Evolutionary conservation across 2,888 invertebrate genomes (phyloP), one percentile per base, ranked within the genome.

Genomic region (Rhamphomyia laevipes): DNA sequence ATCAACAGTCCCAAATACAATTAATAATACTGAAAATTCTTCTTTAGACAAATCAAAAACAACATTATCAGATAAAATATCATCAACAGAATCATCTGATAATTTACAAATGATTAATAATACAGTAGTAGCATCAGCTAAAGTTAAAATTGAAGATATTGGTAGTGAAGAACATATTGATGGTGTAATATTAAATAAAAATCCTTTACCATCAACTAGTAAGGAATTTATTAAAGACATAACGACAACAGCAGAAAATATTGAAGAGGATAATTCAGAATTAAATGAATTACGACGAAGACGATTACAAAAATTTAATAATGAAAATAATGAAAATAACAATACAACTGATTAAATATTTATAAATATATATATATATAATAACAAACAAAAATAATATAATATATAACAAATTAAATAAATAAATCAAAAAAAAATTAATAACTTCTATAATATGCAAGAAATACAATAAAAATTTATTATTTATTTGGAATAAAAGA

Each of bases 281-380:
- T 75, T 82, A 33, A 80, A 78, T 61, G 85, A 87, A 64, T 73
- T 87, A 49, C 76, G 87, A 67, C 80, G 82, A 72, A 77, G 86
- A 65, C 78, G 87, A 70, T 74, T 88, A 67, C 81, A 84, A 71
- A 84, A 84, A 72, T 87, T 86, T 55, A 56, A 67, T 13, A 61
- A 67, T 46, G 65, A 63, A 50, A 50, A 9, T 27, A 21, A 21
- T 21, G 23, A 27, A 27, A 27, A 27, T 27, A 27, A 27, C 9
- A 27, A 5, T 7, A 27, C 23, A 27, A 27, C 7, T 27, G 23
- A 27, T 27, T 27, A 27, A 27, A 27, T 27, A 27, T 27, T 27
- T 27, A 27, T 27, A 27, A 2, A 27, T 6, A 27, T 27, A 27
- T 9, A 27, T 6, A 27, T 7, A 21, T 21, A 21, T 21, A 4